Evolutionary conservation across 2,797 vertebrate genomes (phyloP), one percentile per base, ranked within the genome.

Genomic region (Aulostomus chinensis): DNA sequence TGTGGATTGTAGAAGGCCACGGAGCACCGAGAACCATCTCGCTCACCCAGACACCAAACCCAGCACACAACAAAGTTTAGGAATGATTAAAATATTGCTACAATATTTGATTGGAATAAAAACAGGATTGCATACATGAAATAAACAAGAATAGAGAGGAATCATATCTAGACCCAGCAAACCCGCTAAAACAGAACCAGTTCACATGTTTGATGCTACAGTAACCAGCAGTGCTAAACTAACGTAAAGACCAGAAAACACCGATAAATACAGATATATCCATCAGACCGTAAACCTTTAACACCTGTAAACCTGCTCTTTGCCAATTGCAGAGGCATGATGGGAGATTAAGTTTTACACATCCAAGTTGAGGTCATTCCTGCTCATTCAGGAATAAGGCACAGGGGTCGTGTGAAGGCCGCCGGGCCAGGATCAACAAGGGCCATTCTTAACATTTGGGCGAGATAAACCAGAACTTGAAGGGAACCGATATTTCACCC

Each of bases 71-170:
- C 10, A 4, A 59, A 79, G 70, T 59, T 72, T 64, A 83, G 85
- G 85, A 90, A 89, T 86, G 82, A 84, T 80, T 84, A 71, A 85
- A 80, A 78, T 85, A 84, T 80, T 80, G 78, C 78, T 79, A 84
- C 60, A 26, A 82, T 74, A 79, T 73, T 22, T 65, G 68, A 86
- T 86, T 81, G 53, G 76, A 84, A 86, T 76, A 88, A 83, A 36
- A 85, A 78, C 51, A 31, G 67, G 80, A 88, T 89, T 89, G 87
- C 81, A 87, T 86, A 86, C 69, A 66, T 71, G 41, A 39, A 65
- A 74, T 47, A 68, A 73, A 65, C 43, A 37, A 10, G n/a, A 76
- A 62, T 58, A 58, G 67, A 68, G 65, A 69, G 64, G 54, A 66
- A 58, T 51, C 58, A 40, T 50, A 63, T 73, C 75, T 76, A 78